Evolutionary conservation across 1,140 invertebrate genomes (phyloP), one percentile per base, ranked within the genome.

Genomic region (Drosophila micromelanica): DNA sequence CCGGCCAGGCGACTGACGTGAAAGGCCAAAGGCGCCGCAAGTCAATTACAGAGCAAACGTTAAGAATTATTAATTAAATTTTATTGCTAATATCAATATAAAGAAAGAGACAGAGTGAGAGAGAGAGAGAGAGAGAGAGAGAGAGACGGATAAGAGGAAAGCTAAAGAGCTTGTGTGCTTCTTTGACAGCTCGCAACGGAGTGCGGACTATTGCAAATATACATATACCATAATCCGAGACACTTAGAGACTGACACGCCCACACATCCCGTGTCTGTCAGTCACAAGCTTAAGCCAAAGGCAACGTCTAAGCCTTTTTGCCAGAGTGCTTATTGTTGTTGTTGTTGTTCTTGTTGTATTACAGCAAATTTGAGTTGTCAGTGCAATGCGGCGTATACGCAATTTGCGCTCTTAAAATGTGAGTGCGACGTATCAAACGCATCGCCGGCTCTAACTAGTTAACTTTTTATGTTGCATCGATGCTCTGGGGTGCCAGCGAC

Each of bases 151-250:
- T n/a, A 42, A 37, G 42, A 27, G n/a, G 43, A 52, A 35, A 75
- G 54, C 62, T 40, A 62, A 64, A 51, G 27, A 27, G 27, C 27
- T 27, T 27, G 27, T 27, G 27, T 27, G 27, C 27, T 27, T 27
- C 27, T 27, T 5, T 27, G 27, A 27, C 27, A 27, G 27, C 27
- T 27, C 27, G 27, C 27, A 27, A 27, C 27, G 27, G 5, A 5
- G 27, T 62, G 75, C 79, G 23, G 13, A 37, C 49, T 63, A 52
- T 57, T 77, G 65, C 64, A 90, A 80, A 86, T 90, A 67, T 73
- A 90, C 82, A 82, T 86, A 71, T 70, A 76, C 60, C 73, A 76
- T 90, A 90, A 90, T 90, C 87, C 75, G 48, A 67, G 76, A 86
- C 81, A 86, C 76, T 86, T 77, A 74, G 48, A 65, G 52, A 42